phyloP scores from a whole-genome alignment of 64 coral and sea anemone species.

The Astreopora myriophthalma region DNA sequence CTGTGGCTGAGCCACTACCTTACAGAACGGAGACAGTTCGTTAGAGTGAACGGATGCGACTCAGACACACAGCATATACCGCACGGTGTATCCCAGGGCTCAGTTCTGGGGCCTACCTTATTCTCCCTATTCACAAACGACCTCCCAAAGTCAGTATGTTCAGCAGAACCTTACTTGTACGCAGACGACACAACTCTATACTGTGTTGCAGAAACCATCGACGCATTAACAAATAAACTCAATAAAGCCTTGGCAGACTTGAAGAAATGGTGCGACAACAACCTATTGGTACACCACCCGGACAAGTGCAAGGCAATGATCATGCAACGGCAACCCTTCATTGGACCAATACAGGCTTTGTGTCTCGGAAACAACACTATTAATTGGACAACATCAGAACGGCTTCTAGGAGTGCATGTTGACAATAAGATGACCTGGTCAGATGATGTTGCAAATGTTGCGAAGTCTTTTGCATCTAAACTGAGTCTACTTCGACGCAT shows the following conservation, averaged over 20 bases:
- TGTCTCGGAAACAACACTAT: not conserved
- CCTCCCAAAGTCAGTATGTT: not conserved
- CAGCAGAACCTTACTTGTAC: too few species aligned
- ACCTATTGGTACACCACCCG: not conserved
- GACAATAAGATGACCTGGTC: conserved; percentile 19
- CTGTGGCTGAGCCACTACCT: not conserved
- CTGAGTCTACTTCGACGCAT: not conserved
- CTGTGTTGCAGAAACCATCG: not conserved
- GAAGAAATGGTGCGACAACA: too few species aligned
- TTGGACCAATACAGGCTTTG: not conserved
- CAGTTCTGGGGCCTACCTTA: not conserved
- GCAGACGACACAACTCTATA: not conserved
- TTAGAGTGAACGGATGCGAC: conserved; percentile 9
- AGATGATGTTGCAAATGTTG: not conserved
- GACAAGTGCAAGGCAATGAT: conserved; percentile 26
- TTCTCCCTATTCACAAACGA: not conserved
- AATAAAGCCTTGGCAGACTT: conserved; percentile 10
- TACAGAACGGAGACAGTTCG: conserved; percentile 25
- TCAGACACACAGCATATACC: not conserved
- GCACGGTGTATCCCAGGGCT: conserved; percentile 6
- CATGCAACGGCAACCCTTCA: not conserved
- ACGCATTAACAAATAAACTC: not conserved
- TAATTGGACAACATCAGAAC: not conserved
- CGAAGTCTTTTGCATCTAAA: conserved; percentile 11
- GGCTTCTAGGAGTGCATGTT: not conserved